A percentile compares a stretch with the other conserved stretches of the same genome.
These are phyloP conservation scores for Craniophora ligustri DNA, from an alignment of 2,888 invertebrate species.

Conservation along the genomic window DNA sequence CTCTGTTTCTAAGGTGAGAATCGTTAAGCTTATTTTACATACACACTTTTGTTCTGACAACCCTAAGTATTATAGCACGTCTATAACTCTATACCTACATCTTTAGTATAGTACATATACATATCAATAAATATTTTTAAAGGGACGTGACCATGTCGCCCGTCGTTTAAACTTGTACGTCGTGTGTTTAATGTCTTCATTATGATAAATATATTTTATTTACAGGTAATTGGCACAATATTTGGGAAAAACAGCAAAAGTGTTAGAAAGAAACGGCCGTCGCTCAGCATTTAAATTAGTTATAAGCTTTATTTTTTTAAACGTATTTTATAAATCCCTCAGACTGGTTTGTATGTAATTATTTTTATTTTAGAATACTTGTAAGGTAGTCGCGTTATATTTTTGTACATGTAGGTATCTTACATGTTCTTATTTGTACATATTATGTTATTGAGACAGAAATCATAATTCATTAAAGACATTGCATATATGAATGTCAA, in stretches of 20 bases:
- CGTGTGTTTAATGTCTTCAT: background rate
- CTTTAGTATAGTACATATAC: too few relatives aligned
- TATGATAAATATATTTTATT: constrained; percentile 40
- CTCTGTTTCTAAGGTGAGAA: constrained; percentile 91
- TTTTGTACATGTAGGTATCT: constrained; percentile 20
- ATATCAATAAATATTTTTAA: too few relatives aligned
- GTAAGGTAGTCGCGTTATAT: constrained; percentile 21
- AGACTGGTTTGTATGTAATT: constrained; percentile 77
- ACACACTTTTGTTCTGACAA: background rate
- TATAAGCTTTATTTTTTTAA: constrained; percentile 55
- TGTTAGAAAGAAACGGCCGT: constrained; percentile 93
- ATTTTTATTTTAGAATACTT: constrained; percentile 51
- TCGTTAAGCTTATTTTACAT: constrained; percentile 61
- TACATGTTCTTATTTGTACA: constrained; percentile 26
- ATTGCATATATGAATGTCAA: constrained; percentile 18
- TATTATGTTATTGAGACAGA: constrained; percentile 12
- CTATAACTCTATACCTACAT: too few relatives aligned
- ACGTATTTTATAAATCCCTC: constrained; percentile 64
- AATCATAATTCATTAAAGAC: constrained; percentile 14
- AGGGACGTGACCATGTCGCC: background rate
- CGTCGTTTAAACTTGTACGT: background rate
- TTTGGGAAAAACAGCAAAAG: constrained; percentile 93
- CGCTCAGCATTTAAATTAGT: constrained; percentile 91
- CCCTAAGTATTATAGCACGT: too few relatives aligned
- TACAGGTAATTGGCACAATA: constrained; percentile 91